A percentile compares a stretch with the other conserved stretches of the same genome.
Conservation (phyloP, 92 coral and sea anemone species). For the Epizoanthus ramosus region DNA sequence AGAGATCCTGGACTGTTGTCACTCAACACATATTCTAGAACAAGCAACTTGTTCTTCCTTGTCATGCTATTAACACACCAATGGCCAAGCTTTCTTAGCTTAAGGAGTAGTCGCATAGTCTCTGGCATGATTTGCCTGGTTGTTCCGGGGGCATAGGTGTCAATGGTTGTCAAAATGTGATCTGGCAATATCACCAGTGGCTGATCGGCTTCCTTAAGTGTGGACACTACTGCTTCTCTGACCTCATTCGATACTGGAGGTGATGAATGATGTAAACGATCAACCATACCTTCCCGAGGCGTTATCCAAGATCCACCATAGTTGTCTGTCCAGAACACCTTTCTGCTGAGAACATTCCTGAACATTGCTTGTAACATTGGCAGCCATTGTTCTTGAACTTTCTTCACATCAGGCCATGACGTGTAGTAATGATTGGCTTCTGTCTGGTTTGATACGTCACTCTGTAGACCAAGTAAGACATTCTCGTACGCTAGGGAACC, state of each 20-base stretch:
- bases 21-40: conserved; percentile 62
- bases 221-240: conserved; percentile 45
- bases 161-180: conserved; percentile 62
- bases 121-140: conserved; percentile 54
- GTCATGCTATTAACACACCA: conserved; percentile 42
- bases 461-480: background rate
- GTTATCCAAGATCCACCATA: conserved; percentile 61
- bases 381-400: conserved; percentile 64
- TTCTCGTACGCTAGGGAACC: conserved; percentile 32
- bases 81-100: conserved; percentile 47
- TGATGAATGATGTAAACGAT: conserved; percentile 40
- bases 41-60: conserved; percentile 48
- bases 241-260: conserved; percentile 9
- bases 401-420: conserved; percentile 61
- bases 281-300: conserved; percentile 49
- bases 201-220: conserved; percentile 69
- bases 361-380: conserved; percentile 57
- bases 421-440: conserved; percentile 58
- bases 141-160: background rate
- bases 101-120: conserved; percentile 59
- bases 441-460: background rate
- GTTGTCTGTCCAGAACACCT: conserved; percentile 64
- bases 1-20: conserved; percentile 58
- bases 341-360: conserved; percentile 24
- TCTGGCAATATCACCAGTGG: conserved; percentile 68